Conservation (phyloP, 2,113 vertebrate species). For the Brachyhypopomus occidentalis region DNA sequence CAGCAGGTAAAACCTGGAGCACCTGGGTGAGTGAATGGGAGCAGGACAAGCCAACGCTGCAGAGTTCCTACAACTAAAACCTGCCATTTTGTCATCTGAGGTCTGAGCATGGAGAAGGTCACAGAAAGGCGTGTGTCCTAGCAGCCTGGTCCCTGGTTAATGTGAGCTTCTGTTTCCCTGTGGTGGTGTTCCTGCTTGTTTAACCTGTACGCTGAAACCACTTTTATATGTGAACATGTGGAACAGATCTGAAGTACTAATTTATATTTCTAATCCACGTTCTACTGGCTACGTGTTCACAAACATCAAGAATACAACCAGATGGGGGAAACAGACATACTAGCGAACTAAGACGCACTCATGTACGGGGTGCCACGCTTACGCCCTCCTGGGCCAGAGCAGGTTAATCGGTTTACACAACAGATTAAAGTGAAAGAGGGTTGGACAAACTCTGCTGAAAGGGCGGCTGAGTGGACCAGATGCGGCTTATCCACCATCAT, state of each 20-base stretch:
- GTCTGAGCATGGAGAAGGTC: constrained; percentile 25
- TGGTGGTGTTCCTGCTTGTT: not conserved
- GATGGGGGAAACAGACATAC: constrained; percentile 9
- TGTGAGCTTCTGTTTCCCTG: not conserved
- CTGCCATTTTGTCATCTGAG: constrained; percentile 1
- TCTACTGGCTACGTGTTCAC: constrained; percentile 12
- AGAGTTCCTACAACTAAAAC: not conserved
- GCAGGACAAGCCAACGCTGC: not conserved
- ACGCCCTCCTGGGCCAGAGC: constrained; percentile 35
- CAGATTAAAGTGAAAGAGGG: constrained; percentile 51
- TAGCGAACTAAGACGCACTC: not conserved
- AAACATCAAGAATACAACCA: constrained; percentile 6
- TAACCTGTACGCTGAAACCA: not conserved
- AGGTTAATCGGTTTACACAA: constrained; percentile 54
- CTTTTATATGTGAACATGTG: not conserved
- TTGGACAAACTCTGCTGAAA: too few species aligned
- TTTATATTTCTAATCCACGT: not conserved
- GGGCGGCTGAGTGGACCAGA: constrained; percentile 40
- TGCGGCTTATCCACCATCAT: constrained; percentile 2
- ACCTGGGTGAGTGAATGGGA: constrained; percentile 24
- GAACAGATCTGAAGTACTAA: not conserved
- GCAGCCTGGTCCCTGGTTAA: constrained; percentile 1
- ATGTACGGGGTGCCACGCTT: constrained; percentile 48
- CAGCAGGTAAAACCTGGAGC: constrained; percentile 30
- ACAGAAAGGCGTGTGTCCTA: constrained; percentile 7